A percentile compares a stretch with the other conserved stretches of the same genome.
phyloP scores from a whole-genome alignment of 2,888 invertebrate genomes.

The Harpalus rubripes region DNA sequence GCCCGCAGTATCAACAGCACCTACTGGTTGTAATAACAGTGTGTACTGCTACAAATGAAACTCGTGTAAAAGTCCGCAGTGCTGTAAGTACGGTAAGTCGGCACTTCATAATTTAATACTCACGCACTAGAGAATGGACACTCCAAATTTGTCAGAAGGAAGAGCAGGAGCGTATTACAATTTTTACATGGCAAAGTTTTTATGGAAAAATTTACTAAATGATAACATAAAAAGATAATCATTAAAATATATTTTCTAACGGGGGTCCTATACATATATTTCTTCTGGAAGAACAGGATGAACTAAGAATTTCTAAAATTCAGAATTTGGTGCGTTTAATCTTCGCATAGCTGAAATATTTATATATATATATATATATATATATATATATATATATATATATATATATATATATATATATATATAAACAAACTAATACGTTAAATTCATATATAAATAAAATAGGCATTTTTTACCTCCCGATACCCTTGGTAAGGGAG shows the following conservation, averaged over 20 bases:
- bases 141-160: not conserved
- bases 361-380: no score
- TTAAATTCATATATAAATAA: no score
- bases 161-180: not conserved
- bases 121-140: not conserved
- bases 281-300: no score
- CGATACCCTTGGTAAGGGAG: no score
- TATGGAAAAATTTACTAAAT: not conserved
- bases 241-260: not conserved
- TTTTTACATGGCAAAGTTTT: not conserved
- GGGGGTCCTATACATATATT: no score
- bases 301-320: no score
- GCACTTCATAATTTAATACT: constrained; percentile 28
- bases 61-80: constrained; percentile 16
- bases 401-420: no score
- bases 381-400: no score
- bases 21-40: constrained; percentile 29
- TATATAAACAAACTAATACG: no score
- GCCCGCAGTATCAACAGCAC: constrained; percentile 22
- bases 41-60: constrained; percentile 36
- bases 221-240: not conserved
- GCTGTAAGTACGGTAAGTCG: not conserved
- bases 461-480: no score
- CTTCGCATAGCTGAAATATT: no score
- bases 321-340: no score